phyloP scores from a whole-genome alignment of 2,113 vertebrate genomes.

The Oncorhynchus mykiss region DNA sequence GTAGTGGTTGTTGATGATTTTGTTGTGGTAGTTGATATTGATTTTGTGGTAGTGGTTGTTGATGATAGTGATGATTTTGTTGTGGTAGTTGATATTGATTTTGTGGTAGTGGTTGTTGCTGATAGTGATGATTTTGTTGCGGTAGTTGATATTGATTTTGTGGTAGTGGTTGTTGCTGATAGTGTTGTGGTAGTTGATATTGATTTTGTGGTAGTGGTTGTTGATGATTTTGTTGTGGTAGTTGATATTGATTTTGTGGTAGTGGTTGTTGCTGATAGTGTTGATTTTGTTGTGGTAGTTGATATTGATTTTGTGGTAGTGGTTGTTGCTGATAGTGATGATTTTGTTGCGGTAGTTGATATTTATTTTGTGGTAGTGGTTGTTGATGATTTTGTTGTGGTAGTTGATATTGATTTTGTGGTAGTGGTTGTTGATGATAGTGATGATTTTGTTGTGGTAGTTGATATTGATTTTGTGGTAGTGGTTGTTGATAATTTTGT shows the following conservation, averaged over 20 bases:
- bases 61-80: neutral
- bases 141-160: neutral
- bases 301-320: conserved; percentile 12
- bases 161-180: conserved; percentile 2
- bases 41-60: conserved; percentile 13
- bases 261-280: neutral
- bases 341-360: neutral
- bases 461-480: neutral
- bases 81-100: neutral
- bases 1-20: neutral
- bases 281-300: neutral
- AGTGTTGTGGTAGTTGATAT: neutral
- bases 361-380: neutral
- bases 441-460: neutral
- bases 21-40: neutral
- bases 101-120: neutral
- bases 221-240: neutral
- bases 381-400: neutral
- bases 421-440: neutral
- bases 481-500: neutral
- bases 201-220: neutral
- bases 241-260: neutral
- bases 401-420: neutral
- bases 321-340: neutral
- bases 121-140: neutral